These are phyloP conservation scores for Pollenia labialis DNA, from an alignment of 2,888 invertebrate species.

Conservation along the genomic window DNA sequence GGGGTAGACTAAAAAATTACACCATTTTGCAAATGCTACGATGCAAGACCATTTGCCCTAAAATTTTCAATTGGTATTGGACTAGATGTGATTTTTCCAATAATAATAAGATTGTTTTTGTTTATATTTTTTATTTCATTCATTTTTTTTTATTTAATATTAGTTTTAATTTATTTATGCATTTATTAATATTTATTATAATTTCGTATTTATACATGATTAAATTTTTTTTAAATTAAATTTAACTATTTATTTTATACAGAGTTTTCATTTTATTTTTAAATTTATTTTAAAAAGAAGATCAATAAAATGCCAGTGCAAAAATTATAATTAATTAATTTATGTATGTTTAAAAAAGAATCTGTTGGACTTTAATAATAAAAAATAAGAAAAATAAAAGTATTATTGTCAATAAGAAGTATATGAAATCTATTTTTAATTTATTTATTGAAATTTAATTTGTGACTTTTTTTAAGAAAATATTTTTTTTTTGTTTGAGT, in stretches of 20 bases:
- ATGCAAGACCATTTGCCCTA: no score
- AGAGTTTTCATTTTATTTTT: constrained; percentile 71
- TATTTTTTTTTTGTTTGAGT: constrained; percentile 37
- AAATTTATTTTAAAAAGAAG: constrained; percentile 34
- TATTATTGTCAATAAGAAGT: constrained; percentile 41
- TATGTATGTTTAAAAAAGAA: background rate
- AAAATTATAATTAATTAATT: constrained; percentile 77
- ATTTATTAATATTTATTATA: constrained; percentile 76
- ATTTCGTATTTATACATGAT: constrained; percentile 70
- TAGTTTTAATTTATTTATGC: constrained; percentile 60
- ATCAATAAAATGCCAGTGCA: constrained; percentile 80
- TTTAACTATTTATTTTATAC: constrained; percentile 82
- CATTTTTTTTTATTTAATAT: constrained; percentile 79
- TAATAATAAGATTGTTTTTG: constrained; percentile 13
- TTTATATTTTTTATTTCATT: constrained; percentile 72
- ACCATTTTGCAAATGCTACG: no score
- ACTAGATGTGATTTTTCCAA: background rate
- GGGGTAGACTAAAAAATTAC: no score
- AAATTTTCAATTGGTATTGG: no score
- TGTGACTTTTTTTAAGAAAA: constrained; percentile 64
- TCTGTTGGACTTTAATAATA: constrained; percentile 73
- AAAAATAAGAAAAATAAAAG: constrained; percentile 79
- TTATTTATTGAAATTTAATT: constrained; percentile 27
- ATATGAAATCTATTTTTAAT: constrained; percentile 72
- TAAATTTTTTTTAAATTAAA: constrained; percentile 78